Evolutionary conservation across 2,888 invertebrate species (phyloP).

Genomic region (Zygaena filipendulae): DNA sequence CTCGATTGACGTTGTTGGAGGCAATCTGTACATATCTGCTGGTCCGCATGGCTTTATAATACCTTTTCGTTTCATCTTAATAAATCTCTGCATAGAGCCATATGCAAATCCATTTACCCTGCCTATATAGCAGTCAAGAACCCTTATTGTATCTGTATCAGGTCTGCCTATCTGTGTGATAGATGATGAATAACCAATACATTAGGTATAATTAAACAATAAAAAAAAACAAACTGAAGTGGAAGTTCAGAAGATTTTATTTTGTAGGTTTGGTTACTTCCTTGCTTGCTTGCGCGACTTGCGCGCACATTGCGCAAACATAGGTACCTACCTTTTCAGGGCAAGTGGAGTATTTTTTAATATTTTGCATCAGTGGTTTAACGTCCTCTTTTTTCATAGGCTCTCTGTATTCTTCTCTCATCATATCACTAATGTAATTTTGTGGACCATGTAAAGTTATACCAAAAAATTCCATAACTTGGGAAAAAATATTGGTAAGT

Average conservation of each 20-base stretch:
- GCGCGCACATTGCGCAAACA: too few species aligned
- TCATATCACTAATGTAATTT: slow-evolving; percentile 54
- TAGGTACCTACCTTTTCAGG: slow-evolving; percentile 32
- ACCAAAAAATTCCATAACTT: slow-evolving; percentile 65
- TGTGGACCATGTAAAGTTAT: slow-evolving; percentile 55
- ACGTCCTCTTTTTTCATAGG: slow-evolving; percentile 44
- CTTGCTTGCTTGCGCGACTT: too few species aligned
- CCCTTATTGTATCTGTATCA: slow-evolving; percentile 40
- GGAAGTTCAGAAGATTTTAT: too few species aligned
- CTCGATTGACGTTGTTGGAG: slow-evolving; percentile 51
- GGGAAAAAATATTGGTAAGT: too few species aligned
- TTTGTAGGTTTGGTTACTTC: too few species aligned
- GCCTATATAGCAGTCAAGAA: slow-evolving; percentile 58
- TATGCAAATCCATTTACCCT: slow-evolving; percentile 67
- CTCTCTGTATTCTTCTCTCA: slow-evolving; percentile 52
- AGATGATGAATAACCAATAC: too few species aligned
- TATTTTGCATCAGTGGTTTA: slow-evolving; percentile 33
- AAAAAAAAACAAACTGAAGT: too few species aligned
- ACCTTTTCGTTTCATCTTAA: slow-evolving; percentile 59
- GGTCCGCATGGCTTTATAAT: slow-evolving; percentile 65
- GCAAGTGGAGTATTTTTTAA: slow-evolving; percentile 33
- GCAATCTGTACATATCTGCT: slow-evolving; percentile 55
- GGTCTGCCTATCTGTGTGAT: too few species aligned
- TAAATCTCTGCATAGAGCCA: slow-evolving; percentile 52
- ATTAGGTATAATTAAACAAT: too few species aligned